Evolutionary conservation across 92 coral and sea anemone genomes (phyloP), one percentile per base, ranked within the genome.

Genomic region (Epizoanthus stellaris): DNA sequence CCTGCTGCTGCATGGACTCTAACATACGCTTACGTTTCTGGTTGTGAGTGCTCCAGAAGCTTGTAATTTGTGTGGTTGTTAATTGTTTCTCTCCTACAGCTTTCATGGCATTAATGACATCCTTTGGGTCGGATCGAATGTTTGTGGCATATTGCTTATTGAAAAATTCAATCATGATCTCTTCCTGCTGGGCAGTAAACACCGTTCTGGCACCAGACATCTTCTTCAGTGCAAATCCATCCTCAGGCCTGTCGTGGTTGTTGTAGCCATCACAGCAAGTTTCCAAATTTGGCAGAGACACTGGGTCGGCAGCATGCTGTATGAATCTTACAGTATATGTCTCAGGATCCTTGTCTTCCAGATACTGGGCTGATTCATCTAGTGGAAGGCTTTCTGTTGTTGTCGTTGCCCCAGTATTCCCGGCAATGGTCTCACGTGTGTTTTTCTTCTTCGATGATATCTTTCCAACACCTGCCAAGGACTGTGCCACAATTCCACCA

Each of bases 31-130:
- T 90, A 6, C 87, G 88, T 40, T 90, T 90, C 40, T 89, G 75
- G 65, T 82, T 86, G 39, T 90, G 85, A 1, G 93, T 65, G 71
- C 90, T 70, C 88, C 90, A 86, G 85, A 89, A 90, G 54, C 93
- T 85, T 45, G 87, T 87, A 13, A 91, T 87, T 42, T 91, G 94
- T 0, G 81, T 71, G 1, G 87, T 91, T 61, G 84, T 91, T n/a
- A 91, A 72, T 0, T 7, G 54, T 12, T 82, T 76, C 54, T 87
- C 54, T 2, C 89, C 91, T 59, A 85, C 88, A 23, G 59, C 87
- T n/a, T 59, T 54, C 77, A 91, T 74, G 0, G 86, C 91, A 9
- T 59, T 73, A 49, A 39, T 74, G 14, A 85, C 94, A 67, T 79
- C 89, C 54, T 74, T 58, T 5, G 91, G 89, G 60, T 85, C 45